phyloP scores from a whole-genome alignment of 2,113 vertebrate species.

The Sardina pilchardus region DNA sequence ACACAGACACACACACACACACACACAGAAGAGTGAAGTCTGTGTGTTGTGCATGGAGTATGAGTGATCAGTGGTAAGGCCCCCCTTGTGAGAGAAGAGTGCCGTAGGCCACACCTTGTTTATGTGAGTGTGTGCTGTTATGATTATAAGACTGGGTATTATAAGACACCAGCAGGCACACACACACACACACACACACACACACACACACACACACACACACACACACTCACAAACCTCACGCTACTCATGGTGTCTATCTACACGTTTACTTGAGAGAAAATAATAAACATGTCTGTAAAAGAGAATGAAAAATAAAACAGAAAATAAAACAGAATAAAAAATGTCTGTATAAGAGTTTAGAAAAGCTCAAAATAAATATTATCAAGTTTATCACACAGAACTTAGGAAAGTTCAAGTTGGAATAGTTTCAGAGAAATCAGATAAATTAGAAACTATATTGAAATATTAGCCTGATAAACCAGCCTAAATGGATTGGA shows the following conservation, averaged over 20 bases:
- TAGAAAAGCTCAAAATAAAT: not conserved
- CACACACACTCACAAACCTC: not conserved
- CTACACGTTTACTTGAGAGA: no score
- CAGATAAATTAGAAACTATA: not conserved
- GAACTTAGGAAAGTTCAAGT: no score
- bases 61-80: not conserved
- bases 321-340: no score
- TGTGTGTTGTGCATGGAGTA: not conserved
- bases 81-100: not conserved
- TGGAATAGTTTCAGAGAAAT: not conserved
- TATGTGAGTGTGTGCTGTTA: not conserved
- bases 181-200: conserved; percentile 4
- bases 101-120: not conserved
- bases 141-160: not conserved
- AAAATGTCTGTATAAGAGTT: not conserved
- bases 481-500: no score
- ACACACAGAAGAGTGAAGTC: not conserved
- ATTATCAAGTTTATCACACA: no score
- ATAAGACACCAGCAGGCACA: not conserved
- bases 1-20: not conserved
- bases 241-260: no score
- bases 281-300: no score
- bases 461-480: no score
- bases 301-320: no score
- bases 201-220: not conserved